Evolutionary conservation across 2,888 invertebrate genomes (phyloP).

Genomic region (Gastrophysa polygoni): DNA sequence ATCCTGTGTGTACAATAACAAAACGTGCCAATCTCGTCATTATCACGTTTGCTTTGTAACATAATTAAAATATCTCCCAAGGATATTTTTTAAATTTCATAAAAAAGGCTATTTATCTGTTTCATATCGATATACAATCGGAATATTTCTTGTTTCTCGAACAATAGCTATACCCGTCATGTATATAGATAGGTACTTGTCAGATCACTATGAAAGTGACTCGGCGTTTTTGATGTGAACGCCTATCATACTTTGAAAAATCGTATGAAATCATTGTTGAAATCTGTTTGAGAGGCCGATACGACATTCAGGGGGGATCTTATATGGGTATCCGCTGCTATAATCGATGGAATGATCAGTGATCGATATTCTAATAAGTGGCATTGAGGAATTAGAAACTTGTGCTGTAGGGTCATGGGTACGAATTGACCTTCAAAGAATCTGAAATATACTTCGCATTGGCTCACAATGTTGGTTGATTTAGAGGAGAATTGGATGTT

Average conservation of each 20-base stretch:
- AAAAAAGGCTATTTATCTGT: not conserved
- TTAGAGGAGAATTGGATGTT: no score
- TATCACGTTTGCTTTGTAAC: not conserved
- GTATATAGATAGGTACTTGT: slow-evolving; percentile 29
- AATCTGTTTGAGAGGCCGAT: slow-evolving; percentile 49
- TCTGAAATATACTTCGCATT: no score
- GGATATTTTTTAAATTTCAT: not conserved
- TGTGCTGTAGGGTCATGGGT: no score
- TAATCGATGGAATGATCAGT: slow-evolving; percentile 31
- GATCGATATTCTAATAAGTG: slow-evolving; percentile 29
- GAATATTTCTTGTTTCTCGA: slow-evolving; percentile 32
- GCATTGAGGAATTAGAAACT: not conserved
- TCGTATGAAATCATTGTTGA: slow-evolving; percentile 48
- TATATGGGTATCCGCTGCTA: slow-evolving; percentile 26
- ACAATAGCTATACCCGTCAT: slow-evolving; percentile 44
- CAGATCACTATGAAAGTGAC: slow-evolving; percentile 42
- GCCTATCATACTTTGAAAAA: slow-evolving; percentile 47
- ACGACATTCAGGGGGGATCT: slow-evolving; percentile 39
- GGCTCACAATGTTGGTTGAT: no score
- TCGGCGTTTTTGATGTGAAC: slow-evolving; percentile 39
- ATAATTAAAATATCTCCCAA: not conserved
- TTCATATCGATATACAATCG: slow-evolving; percentile 23
- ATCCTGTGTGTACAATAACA: not conserved
- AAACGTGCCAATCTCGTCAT: not conserved
- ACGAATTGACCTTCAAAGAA: no score